Evolutionary conservation across 2,113 vertebrate genomes (phyloP).

Genomic region (Corvus hawaiiensis): DNA sequence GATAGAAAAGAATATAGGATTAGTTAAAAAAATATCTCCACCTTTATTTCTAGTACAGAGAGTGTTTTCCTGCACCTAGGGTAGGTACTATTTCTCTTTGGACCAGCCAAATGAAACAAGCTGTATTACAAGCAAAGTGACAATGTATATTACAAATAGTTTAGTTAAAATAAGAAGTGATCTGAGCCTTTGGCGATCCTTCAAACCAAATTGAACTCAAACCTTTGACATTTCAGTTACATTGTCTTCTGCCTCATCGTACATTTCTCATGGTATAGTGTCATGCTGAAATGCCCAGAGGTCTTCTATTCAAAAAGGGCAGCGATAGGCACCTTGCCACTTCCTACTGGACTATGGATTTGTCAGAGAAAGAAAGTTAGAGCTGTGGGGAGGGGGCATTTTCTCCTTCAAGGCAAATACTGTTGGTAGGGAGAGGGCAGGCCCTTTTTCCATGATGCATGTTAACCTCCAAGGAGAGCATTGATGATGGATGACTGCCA

Average conservation of each 20-base stretch:
- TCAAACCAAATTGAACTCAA: slow-evolving; percentile 54
- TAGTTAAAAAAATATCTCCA: background rate
- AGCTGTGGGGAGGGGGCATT: background rate
- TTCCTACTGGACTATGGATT: slow-evolving; percentile 20
- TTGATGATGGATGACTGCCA: slow-evolving; percentile 46
- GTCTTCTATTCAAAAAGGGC: slow-evolving; percentile 49
- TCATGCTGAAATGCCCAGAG: slow-evolving; percentile 31
- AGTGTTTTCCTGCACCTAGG: background rate
- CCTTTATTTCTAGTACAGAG: background rate
- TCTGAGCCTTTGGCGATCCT: slow-evolving; percentile 55
- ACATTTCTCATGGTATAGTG: slow-evolving; percentile 23
- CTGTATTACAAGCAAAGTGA: background rate
- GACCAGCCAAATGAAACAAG: background rate
- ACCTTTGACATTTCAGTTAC: slow-evolving; percentile 59
- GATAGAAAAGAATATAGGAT: background rate
- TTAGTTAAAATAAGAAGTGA: slow-evolving; percentile 46
- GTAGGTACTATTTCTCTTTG: background rate
- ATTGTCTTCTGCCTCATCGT: slow-evolving; percentile 36
- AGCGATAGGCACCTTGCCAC: slow-evolving; percentile 40
- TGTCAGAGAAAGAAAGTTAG: background rate
- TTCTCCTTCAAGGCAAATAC: slow-evolving; percentile 13
- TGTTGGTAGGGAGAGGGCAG: slow-evolving; percentile 19
- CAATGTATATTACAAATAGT: background rate
- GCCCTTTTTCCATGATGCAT: slow-evolving; percentile 17
- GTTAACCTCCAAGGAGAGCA: slow-evolving; percentile 20